Base-by-base conservation (phyloP, 2,888 invertebrate species). In the Dolichomitus sp. region DNA sequence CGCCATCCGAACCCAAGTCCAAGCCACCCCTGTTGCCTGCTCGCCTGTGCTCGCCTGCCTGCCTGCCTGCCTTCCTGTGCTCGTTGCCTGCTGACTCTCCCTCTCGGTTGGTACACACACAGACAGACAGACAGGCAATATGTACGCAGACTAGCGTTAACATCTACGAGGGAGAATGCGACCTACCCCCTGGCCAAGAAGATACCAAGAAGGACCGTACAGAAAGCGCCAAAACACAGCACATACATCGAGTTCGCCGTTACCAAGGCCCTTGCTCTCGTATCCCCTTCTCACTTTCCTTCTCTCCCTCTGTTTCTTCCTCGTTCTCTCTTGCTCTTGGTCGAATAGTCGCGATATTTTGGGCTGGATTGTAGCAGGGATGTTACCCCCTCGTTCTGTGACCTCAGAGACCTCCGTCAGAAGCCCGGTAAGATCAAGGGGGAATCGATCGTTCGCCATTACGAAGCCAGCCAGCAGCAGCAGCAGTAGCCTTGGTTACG, bases 1-100 rank as follows among this genome's bases (percentile, higher is more conserved):
- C 92, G 91, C 91, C 90, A 91, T 91, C 89, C 91, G 90, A 90
- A 90, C 89, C 91, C 88, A 91, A 91, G 90, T 91, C 91, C 92
- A 89, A 90, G 88, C 90, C 91, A 90, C 89, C 88, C 90, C 90
- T 86, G 84, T 88, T 89, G 89, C 90, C 86, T 88, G 88, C 85
- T 86, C 86, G 84, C 88, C 87, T 88, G 85, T 85, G 85, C 85
- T 87, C 84, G 63, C 79, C 54, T 83, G 83, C 78, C 80, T 84
- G 61, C 74, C 63, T 73, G 54, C 52, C 63, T 42, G n/a, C 30
- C 74, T 76, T 65, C 61, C 23, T 59, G 74, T 40, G 66, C 61
- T 50, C 66, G 54, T 73, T 75, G 63, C 75, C 40, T 59, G 69
- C 69, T 59, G 57, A 59, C 45, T 73, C 61, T 61, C 77, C 68